A percentile compares a stretch with the other conserved stretches of the same genome.
Evolutionary conservation across 2,888 invertebrate species (phyloP).

Genomic region (Cordilura impudica): DNA sequence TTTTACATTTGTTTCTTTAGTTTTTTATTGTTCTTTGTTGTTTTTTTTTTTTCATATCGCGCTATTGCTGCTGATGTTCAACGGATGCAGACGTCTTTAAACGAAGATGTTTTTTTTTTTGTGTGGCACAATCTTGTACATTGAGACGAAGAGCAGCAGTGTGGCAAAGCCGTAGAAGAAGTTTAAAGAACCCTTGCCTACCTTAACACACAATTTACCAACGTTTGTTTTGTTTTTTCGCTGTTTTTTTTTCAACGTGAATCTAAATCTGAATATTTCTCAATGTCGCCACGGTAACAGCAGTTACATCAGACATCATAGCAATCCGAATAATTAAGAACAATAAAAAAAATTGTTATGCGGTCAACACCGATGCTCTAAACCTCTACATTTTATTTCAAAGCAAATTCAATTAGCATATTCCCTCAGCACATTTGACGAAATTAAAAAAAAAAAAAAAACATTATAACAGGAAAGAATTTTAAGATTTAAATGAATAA

Average conservation of each 20-base stretch:
- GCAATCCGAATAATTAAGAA: neutral
- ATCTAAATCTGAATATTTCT: constrained; percentile 51
- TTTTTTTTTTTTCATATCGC: neutral
- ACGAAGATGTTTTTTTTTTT: neutral
- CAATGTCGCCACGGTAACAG: constrained; percentile 53
- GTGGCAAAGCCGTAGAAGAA: constrained; percentile 1
- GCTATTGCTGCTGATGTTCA: neutral
- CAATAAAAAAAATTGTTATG: neutral
- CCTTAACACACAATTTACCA: constrained; percentile 47
- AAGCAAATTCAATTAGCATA: too few relatives aligned
- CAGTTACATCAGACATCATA: constrained; percentile 43
- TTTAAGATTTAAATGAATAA: too few relatives aligned
- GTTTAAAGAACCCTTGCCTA: constrained; percentile 53
- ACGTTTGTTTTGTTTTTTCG: neutral
- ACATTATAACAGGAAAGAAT: too few relatives aligned
- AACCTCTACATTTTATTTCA: too few relatives aligned
- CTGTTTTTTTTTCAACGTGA: constrained; percentile 15
- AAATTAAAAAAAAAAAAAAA: too few relatives aligned
- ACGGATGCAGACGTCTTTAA: constrained; percentile 29
- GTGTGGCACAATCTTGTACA: neutral
- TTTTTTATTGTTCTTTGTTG: neutral
- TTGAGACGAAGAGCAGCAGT: neutral
- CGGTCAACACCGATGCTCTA: neutral
- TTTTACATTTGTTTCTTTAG: neutral
- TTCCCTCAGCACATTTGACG: too few relatives aligned